Conservation (phyloP, 1,140 invertebrate species). For the Planococcus citri region DNA sequence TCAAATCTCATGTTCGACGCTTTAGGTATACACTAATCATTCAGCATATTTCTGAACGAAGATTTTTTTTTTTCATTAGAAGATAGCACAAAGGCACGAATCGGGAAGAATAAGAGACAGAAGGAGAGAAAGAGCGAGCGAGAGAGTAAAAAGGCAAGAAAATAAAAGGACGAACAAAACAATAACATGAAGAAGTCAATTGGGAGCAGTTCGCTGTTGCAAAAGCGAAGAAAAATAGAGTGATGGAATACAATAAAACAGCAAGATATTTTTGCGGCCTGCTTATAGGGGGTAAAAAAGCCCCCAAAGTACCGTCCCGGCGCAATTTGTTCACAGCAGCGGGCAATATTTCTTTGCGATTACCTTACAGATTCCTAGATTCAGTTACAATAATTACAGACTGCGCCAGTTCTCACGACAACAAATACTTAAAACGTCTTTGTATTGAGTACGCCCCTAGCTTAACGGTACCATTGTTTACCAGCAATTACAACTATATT, state of each 20-base stretch:
- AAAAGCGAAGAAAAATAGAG: slow-evolving; percentile 12
- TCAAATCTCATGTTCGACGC: background rate
- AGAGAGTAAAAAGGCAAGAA: background rate
- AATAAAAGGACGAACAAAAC: slow-evolving; percentile 19
- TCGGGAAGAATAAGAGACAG: background rate
- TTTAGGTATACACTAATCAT: background rate
- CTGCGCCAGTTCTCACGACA: slow-evolving; percentile 8
- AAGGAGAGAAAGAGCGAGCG: background rate
- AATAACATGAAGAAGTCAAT: slow-evolving; percentile 18
- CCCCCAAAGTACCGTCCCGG: slow-evolving; percentile 4
- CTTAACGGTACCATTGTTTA: slow-evolving; percentile 18
- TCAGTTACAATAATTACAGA: slow-evolving; percentile 19
- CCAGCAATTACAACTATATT: slow-evolving; percentile 13
- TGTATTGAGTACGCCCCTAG: slow-evolving; percentile 7
- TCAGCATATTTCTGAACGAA: slow-evolving; percentile 7
- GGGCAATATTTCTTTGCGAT: slow-evolving; percentile 15
- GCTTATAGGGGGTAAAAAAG: slow-evolving; percentile 8
- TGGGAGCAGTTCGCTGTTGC: slow-evolving; percentile 10
- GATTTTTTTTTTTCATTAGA: slow-evolving; percentile 11
- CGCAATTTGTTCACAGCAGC: slow-evolving; percentile 19
- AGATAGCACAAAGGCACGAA: slow-evolving; percentile 6
- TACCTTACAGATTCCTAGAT: slow-evolving; percentile 8
- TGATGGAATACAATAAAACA: slow-evolving; percentile 17
- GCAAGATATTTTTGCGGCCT: slow-evolving; percentile 16
- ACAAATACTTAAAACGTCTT: slow-evolving; percentile 20